These are phyloP conservation scores for Dicentrarchus labrax DNA, from an alignment of 2,113 vertebrate genomes.

Conservation along the genomic window DNA sequence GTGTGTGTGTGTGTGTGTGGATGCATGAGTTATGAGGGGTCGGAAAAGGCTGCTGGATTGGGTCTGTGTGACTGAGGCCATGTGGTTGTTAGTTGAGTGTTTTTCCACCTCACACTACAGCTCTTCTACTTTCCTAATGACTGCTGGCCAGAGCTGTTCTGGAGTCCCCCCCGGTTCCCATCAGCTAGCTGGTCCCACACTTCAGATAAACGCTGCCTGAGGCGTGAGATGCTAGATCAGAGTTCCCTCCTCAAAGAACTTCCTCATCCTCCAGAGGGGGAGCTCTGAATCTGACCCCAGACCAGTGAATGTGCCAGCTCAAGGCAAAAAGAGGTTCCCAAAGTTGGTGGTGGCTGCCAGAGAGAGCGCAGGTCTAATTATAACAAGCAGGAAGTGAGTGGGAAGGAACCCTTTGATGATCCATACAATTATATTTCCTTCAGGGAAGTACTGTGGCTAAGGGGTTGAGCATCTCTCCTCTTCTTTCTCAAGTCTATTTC, in stretches of 20 bases:
- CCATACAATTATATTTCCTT: constrained; percentile 70
- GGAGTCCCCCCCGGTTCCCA: constrained; percentile 59
- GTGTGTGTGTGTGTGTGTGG: constrained; percentile 33
- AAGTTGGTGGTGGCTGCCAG: constrained; percentile 54
- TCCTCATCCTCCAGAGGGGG: constrained; percentile 42
- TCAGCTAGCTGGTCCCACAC: constrained; percentile 44
- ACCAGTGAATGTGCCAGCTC: constrained; percentile 31
- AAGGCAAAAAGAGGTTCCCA: constrained; percentile 52
- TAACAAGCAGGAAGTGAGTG: constrained; percentile 76
- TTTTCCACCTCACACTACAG: constrained; percentile 56
- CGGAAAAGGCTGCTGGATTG: constrained; percentile 49
- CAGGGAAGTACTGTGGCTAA: constrained; percentile 49
- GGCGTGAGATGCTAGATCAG: constrained; percentile 35
- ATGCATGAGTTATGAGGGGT: constrained; percentile 72
- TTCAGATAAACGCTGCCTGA: constrained; percentile 41
- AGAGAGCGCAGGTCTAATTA: constrained; percentile 71
- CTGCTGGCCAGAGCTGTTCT: constrained; percentile 35
- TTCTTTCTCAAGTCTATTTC: constrained; percentile 21
- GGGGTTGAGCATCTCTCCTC: constrained; percentile 41
- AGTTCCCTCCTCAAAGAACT: constrained; percentile 37
- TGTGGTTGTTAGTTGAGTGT: constrained; percentile 73
- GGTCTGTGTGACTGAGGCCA: constrained; percentile 66
- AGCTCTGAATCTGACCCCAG: constrained; percentile 58
- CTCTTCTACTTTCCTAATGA: constrained; percentile 62
- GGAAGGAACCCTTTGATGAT: constrained; percentile 69